phyloP scores from a whole-genome alignment of 2,113 vertebrate species.

The Rhinolophus sinicus region DNA sequence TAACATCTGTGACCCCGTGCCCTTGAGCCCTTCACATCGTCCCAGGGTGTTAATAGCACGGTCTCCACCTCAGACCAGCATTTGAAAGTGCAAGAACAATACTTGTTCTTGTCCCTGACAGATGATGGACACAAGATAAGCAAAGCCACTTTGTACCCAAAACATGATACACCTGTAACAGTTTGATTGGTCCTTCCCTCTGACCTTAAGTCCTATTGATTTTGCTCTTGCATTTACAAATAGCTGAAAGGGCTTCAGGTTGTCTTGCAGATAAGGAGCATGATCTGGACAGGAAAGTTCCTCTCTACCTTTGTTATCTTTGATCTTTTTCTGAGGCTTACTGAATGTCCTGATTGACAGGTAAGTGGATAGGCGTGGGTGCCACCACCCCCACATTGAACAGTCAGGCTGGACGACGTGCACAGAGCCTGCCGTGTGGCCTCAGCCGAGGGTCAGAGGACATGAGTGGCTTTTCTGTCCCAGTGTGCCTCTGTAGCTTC shows the following conservation, averaged over 20 bases:
- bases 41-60: background rate
- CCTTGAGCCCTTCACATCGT: background rate
- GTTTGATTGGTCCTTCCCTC: constrained; percentile 3
- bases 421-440: background rate
- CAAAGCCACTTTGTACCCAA: constrained; percentile 30
- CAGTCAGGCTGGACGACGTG: background rate
- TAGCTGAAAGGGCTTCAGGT: constrained; percentile 37
- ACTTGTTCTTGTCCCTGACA: background rate
- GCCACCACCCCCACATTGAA: background rate
- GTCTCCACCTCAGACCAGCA: background rate
- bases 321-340: background rate
- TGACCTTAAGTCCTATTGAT: constrained; percentile 59
- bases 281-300: constrained; percentile 50
- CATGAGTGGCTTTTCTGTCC: background rate
- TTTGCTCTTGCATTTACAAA: constrained; percentile 64
- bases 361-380: background rate
- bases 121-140: background rate
- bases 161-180: background rate
- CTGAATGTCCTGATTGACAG: background rate
- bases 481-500: background rate
- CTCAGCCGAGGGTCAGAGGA: background rate
- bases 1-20: rapidly evolving
- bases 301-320: background rate
- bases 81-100: background rate
- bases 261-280: constrained; percentile 54